Evolutionary conservation across 2,113 vertebrate species (phyloP).

Genomic region (Caretta caretta): DNA sequence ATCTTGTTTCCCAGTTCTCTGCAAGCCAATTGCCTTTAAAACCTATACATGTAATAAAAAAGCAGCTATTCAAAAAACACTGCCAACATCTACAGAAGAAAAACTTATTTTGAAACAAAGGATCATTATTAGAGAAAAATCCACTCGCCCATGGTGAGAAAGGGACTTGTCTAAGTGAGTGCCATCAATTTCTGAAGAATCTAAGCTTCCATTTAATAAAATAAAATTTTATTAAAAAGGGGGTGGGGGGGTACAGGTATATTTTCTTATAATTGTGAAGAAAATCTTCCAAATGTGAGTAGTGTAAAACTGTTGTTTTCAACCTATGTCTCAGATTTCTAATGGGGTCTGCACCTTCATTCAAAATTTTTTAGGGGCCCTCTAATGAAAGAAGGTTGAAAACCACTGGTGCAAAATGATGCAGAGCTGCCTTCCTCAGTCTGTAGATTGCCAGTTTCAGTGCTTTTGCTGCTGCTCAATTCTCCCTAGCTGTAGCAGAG

Average conservation of each 20-base stretch:
- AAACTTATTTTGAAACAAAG: not conserved
- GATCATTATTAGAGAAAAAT: not conserved
- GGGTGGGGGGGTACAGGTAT: not conserved
- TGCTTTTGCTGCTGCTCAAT: not conserved
- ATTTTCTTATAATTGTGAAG: rapidly evolving
- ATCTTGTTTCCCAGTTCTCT: conserved; percentile 96
- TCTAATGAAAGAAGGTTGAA: too few species aligned
- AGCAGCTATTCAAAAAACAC: conserved; percentile 20
- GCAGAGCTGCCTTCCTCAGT: not conserved
- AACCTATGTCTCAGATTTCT: too few species aligned
- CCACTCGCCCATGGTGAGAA: not conserved
- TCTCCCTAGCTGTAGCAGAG: not conserved
- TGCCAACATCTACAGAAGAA: not conserved
- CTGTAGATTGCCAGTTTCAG: rapidly evolving
- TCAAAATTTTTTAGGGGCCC: too few species aligned
- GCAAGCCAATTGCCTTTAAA: conserved; percentile 96
- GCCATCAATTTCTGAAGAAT: not conserved
- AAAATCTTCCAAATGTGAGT: not conserved
- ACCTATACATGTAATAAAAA: conserved; percentile 80
- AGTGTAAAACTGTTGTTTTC: not conserved
- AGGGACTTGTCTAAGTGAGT: not conserved
- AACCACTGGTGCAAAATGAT: not conserved
- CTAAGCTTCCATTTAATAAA: not conserved
- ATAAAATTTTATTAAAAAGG: not conserved
- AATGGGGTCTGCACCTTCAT: too few species aligned